Base-by-base conservation (phyloP, 1,140 invertebrate genomes). In the Drosophila auraria region DNA sequence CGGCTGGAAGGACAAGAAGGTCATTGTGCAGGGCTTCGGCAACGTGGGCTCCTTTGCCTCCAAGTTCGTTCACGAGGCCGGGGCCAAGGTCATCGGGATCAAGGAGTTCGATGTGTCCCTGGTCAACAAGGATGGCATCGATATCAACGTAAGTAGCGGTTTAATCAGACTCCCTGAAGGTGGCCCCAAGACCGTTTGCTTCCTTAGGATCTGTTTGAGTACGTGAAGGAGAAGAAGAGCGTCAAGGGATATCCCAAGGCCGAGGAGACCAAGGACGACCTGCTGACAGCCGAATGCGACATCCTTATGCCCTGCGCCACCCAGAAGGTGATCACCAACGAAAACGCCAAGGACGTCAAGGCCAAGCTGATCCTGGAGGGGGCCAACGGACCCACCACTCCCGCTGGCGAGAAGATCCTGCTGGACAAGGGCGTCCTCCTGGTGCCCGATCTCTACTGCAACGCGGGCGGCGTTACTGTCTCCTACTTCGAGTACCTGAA, bases 401-500 rank as follows among this genome's bases (percentile, higher is more conserved):
- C 97, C 2, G 96, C 95, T 12, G 97, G 96, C 5, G 96, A 98
- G 92, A 94, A 94, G 71, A 95, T 97, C 42, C 94, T 99, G 15
- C 78, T 91, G 4, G 94, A 97, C 20, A 95, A 95, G 49, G 97
- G 97, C 30, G 94, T 97, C 17, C 94, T 99, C 1, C 95, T 98
- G 17, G 95, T 98, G 60, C 98, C 98, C 14, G 97, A 98, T 94
- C 94, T 98, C 87, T 95, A 95, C 91, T 94, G 97, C 58, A 98
- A 98, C 93, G 96, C 96, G 64, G 97, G 97, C 80, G 97, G 97
- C 93, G 97, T 98, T 20, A 97, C 97, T 0, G 97, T 98, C 2
- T 98, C 97, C 8, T 99, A 97, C 93, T 98, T 98, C 93, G 98
- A 98, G 91, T 98, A 96, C 96, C 93, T 98, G 40, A 98, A 98